Evolutionary conservation across 2,113 vertebrate genomes (phyloP).

Genomic region (Myotis davidii): DNA sequence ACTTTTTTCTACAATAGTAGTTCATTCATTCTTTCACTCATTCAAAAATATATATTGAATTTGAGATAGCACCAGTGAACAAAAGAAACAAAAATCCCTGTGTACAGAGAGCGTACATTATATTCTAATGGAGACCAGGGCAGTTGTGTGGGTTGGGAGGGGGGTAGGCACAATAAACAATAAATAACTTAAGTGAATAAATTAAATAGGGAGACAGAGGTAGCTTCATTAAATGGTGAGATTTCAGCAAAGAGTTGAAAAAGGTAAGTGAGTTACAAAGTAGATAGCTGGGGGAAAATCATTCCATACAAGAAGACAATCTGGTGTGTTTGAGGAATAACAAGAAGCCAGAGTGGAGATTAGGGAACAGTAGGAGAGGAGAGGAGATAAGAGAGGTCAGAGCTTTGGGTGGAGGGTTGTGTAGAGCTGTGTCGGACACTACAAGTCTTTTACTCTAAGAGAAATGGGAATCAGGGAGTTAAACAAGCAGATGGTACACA

Average conservation of each 20-base stretch:
- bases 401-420: not conserved
- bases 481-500: not conserved
- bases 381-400: not conserved
- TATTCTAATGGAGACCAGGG: not conserved
- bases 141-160: not conserved
- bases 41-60: not conserved
- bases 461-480: not conserved
- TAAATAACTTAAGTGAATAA: not conserved
- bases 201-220: not conserved
- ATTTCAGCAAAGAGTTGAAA: not conserved
- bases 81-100: not conserved
- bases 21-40: not conserved
- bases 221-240: not conserved
- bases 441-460: not conserved
- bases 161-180: not conserved
- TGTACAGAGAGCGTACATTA: not conserved
- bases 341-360: not conserved
- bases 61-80: not conserved
- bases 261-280: not conserved
- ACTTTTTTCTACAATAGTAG: not conserved
- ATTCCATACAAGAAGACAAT: not conserved
- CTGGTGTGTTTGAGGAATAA: not conserved
- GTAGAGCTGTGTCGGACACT: not conserved
- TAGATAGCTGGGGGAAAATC: not conserved
- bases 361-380: not conserved